These are phyloP conservation scores for Anthopleura xanthogrammica DNA, from an alignment of 92 coral and sea anemone species.

Conservation along the genomic window DNA sequence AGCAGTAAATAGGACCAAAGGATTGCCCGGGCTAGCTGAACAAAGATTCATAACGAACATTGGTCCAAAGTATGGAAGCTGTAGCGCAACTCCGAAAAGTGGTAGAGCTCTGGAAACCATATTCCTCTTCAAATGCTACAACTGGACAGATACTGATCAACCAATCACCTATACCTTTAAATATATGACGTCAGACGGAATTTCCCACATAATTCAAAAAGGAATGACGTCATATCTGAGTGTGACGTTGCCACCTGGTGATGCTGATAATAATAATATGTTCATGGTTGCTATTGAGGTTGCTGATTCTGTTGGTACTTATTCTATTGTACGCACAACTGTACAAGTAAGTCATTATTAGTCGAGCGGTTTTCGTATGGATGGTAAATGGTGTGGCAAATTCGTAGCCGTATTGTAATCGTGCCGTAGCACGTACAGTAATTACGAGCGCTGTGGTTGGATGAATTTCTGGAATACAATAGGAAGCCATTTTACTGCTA, in stretches of 20 bases:
- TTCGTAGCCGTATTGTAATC: too few relatives aligned
- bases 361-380: too few relatives aligned
- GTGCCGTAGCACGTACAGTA: too few relatives aligned
- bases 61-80: constrained; percentile 55
- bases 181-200: constrained; percentile 46
- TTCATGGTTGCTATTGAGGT: constrained; percentile 44
- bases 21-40: constrained; percentile 42
- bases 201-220: constrained; percentile 32
- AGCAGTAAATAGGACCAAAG: constrained; percentile 12
- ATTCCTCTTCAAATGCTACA: constrained; percentile 51
- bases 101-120: constrained; percentile 60
- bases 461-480: too few relatives aligned
- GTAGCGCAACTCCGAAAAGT: constrained; percentile 32
- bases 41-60: constrained; percentile 48
- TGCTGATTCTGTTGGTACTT: constrained; percentile 47
- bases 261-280: constrained; percentile 14
- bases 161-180: constrained; percentile 50
- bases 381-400: too few relatives aligned
- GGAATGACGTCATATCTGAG: constrained; percentile 21
- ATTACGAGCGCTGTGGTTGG: too few relatives aligned
- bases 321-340: constrained; percentile 32
- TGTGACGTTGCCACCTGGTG: constrained; percentile 55
- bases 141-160: constrained; percentile 62
- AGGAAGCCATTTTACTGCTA: too few relatives aligned
- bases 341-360: constrained; percentile 46